phyloP scores from a whole-genome alignment of 2,113 vertebrate species.

The Hoplias malabaricus region DNA sequence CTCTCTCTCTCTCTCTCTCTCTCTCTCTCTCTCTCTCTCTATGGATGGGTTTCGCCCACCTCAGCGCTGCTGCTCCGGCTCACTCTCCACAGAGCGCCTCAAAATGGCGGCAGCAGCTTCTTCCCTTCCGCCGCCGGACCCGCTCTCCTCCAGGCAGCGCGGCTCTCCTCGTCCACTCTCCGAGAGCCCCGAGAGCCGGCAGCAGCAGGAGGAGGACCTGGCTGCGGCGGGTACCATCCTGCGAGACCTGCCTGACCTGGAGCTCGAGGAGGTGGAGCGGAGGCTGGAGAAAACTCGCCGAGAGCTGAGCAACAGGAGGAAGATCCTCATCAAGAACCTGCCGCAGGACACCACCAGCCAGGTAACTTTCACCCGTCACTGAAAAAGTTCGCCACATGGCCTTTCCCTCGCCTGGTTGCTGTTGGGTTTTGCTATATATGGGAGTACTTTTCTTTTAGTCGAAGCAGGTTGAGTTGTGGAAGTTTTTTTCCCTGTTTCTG shows the following conservation, averaged over 20 bases:
- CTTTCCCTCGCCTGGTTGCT: too few species aligned
- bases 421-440: too few species aligned
- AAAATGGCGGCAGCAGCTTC: conserved; percentile 81
- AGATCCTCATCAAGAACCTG: conserved; percentile 91
- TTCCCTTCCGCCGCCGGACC: conserved; percentile 76
- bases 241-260: conserved; percentile 73
- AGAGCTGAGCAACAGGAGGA: conserved; percentile 93
- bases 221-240: conserved; percentile 60
- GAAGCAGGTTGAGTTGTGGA: too few species aligned
- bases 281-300: conserved; percentile 83
- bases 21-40: neutral
- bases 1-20: neutral
- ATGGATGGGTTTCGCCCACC: conserved; percentile 52
- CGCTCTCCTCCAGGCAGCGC: conserved; percentile 66
- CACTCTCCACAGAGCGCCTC: conserved; percentile 71
- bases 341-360: conserved; percentile 88
- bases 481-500: too few species aligned
- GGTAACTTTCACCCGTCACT: too few species aligned
- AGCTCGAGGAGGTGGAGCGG: conserved; percentile 78
- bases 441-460: too few species aligned
- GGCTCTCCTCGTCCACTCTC: conserved; percentile 66
- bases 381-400: too few species aligned
- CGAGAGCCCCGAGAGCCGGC: conserved; percentile 67
- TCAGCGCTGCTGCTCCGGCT: conserved; percentile 35
- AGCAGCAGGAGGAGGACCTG: conserved; percentile 65